These are phyloP conservation scores for Mesochorus sp. DNA, from an alignment of 2,888 invertebrate genomes.

Conservation along the genomic window DNA sequence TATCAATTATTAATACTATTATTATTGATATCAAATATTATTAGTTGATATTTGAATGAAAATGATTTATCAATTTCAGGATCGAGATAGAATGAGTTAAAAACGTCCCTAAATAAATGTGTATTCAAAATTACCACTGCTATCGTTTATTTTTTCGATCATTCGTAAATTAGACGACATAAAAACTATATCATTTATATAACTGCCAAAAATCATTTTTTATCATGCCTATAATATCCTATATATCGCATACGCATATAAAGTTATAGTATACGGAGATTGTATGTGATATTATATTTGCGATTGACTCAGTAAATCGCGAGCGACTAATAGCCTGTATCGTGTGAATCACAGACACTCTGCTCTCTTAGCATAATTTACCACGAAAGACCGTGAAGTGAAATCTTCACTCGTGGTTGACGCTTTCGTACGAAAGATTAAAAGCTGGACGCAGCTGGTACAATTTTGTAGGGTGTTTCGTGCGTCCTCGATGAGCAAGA, in stretches of 20 bases:
- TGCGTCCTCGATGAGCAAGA: constrained; percentile 22
- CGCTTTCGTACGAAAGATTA: neutral
- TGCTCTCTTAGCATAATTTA: neutral
- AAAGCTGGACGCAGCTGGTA: neutral
- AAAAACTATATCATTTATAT: no score
- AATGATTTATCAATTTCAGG: no score
- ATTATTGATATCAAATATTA: no score
- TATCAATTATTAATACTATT: no score
- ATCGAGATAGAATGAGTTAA: no score
- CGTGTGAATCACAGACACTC: neutral
- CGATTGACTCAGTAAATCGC: neutral
- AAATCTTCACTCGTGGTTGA: neutral
- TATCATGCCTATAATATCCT: neutral
- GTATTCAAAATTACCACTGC: no score
- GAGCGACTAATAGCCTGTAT: neutral
- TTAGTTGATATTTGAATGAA: no score
- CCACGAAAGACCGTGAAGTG: neutral
- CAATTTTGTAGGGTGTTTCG: neutral
- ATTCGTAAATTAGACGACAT: no score
- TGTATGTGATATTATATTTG: neutral
- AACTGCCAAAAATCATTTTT: neutral
- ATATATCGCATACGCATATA: neutral
- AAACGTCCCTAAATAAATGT: no score
- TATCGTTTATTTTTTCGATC: no score
- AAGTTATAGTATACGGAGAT: neutral